Percentiles rank a stretch among this genome's conserved stretches.
phyloP scores from a whole-genome alignment of 2,797 vertebrate species.

The Pampus argenteus region DNA sequence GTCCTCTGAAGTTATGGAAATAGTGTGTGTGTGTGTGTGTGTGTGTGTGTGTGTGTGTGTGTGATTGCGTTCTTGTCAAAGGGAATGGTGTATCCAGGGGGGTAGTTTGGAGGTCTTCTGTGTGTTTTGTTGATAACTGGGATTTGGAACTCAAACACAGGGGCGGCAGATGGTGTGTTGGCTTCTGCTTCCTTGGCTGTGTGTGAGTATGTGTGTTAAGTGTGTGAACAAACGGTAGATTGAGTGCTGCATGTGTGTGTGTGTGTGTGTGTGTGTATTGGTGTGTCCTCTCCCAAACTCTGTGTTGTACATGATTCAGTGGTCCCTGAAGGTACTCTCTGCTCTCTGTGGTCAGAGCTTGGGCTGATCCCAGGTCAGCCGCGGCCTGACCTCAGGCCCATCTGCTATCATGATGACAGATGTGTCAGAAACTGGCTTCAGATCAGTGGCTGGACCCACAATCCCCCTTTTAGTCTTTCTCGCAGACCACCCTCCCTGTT shows the following conservation, averaged over 20 bases:
- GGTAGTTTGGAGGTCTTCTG: constrained; percentile 75
- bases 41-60: constrained; percentile 27
- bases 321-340: constrained; percentile 57
- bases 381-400: constrained; percentile 57
- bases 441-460: constrained; percentile 42
- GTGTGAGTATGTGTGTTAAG: constrained; percentile 36
- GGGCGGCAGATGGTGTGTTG: constrained; percentile 83
- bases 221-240: constrained; percentile 36
- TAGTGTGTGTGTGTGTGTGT: neutral
- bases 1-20: too few relatives aligned
- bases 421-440: constrained; percentile 58
- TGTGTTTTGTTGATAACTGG: constrained; percentile 85
- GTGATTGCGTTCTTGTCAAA: constrained; percentile 50
- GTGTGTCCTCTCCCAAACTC: constrained; percentile 65
- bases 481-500: constrained; percentile 14
- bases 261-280: constrained; percentile 8
- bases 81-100: constrained; percentile 53
- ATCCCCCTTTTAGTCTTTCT: constrained; percentile 19
- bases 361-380: constrained; percentile 62
- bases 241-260: constrained; percentile 24
- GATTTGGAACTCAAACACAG: constrained; percentile 84
- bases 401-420: constrained; percentile 72
- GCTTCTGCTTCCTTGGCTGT: constrained; percentile 60
- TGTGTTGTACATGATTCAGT: constrained; percentile 38
- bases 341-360: constrained; percentile 47